Percentiles rank a stretch among this genome's conserved stretches.
These are phyloP conservation scores for Aphodius granarius DNA, from an alignment of 2,888 invertebrate genomes.

Conservation along the genomic window DNA sequence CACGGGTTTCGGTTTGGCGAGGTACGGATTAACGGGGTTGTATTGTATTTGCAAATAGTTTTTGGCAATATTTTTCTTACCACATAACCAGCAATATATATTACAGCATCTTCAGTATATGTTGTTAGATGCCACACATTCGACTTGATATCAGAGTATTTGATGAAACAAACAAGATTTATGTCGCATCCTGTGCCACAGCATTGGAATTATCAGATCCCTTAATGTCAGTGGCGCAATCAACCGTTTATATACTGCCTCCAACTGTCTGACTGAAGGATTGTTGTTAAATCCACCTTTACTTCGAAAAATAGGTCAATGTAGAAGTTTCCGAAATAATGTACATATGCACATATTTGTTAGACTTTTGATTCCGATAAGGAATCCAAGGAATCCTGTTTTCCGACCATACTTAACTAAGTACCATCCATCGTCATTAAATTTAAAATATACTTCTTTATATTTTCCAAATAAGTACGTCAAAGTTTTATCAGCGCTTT, in stretches of 20 bases:
- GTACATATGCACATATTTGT: background rate
- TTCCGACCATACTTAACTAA: slow-evolving; percentile 26
- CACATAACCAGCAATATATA: slow-evolving; percentile 6
- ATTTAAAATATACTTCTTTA: slow-evolving; percentile 23
- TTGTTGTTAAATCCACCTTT: slow-evolving; percentile 36
- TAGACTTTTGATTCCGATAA: slow-evolving; percentile 25
- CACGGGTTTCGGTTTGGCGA: too few species aligned
- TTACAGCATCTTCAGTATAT: background rate
- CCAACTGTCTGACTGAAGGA: slow-evolving; percentile 33
- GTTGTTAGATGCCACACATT: background rate
- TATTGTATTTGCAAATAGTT: too few species aligned
- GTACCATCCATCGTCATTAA: slow-evolving; percentile 29
- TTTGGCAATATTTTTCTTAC: too few species aligned
- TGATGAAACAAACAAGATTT: background rate
- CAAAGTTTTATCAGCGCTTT: slow-evolving; percentile 13
- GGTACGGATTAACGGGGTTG: too few species aligned
- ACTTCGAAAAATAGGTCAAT: slow-evolving; percentile 27
- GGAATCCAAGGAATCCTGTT: slow-evolving; percentile 34
- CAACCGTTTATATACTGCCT: slow-evolving; percentile 9
- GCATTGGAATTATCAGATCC: background rate
- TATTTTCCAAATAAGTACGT: slow-evolving; percentile 22
- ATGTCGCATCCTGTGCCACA: background rate
- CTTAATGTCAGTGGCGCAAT: background rate
- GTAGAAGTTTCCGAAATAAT: slow-evolving; percentile 13
- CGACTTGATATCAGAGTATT: background rate